These are phyloP conservation scores for Rhyacophila brunnea DNA, from an alignment of 1,140 invertebrate genomes.

Conservation along the genomic window DNA sequence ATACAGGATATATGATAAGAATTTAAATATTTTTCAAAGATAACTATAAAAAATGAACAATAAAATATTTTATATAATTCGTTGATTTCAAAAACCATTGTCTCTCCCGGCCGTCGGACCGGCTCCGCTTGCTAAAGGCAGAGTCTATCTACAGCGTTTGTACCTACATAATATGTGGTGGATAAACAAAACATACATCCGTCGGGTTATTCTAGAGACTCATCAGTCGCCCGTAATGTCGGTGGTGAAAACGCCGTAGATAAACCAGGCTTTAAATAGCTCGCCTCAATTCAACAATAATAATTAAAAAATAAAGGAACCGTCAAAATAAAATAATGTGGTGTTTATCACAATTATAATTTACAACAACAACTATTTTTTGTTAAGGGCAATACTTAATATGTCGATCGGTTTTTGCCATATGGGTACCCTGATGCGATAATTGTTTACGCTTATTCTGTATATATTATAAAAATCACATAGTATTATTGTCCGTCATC, in stretches of 20 bases:
- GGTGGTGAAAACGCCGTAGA: too few relatives aligned
- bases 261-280: too few relatives aligned
- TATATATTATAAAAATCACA: conserved; percentile 34
- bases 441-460: conserved; percentile 32
- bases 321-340: conserved; percentile 12
- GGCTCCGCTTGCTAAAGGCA: not conserved
- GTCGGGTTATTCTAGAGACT: too few relatives aligned
- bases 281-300: conserved; percentile 15
- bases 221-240: too few relatives aligned
- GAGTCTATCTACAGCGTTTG: too few relatives aligned
- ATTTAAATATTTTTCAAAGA: conserved; percentile 31
- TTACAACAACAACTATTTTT: conserved; percentile 30
- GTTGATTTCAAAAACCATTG: conserved; percentile 22
- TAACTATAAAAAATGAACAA: conserved; percentile 26
- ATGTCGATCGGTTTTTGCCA: conserved; percentile 25
- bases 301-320: conserved; percentile 22
- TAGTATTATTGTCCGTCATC: conserved; percentile 30
- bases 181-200: too few relatives aligned
- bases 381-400: conserved; percentile 26
- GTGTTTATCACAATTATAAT: conserved; percentile 30
- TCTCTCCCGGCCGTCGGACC: conserved; percentile 1
- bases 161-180: too few relatives aligned
- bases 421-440: conserved; percentile 35
- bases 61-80: conserved; percentile 31
- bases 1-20: conserved; percentile 25